Conservation (phyloP, 2,113 vertebrate species). For the Pachypanchax playfairii region DNA sequence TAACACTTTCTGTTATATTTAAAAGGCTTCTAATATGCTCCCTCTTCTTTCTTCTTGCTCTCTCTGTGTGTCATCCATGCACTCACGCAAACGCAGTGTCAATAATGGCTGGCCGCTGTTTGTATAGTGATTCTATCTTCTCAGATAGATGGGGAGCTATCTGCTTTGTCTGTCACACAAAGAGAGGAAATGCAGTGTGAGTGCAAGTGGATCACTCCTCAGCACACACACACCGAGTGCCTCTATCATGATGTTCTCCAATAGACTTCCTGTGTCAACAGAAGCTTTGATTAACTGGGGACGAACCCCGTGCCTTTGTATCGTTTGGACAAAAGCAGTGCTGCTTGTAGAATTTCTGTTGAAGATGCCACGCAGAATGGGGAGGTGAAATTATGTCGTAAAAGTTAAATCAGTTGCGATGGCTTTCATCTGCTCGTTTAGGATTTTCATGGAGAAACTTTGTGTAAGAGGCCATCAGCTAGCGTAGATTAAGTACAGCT, state of each 20-base stretch:
- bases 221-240: slow-evolving; percentile 12
- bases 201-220: slow-evolving; percentile 38
- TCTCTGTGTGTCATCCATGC: slow-evolving; percentile 20
- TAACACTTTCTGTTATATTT: slow-evolving; percentile 4
- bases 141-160: slow-evolving; percentile 46
- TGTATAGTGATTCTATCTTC: slow-evolving; percentile 66
- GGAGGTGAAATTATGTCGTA: slow-evolving; percentile 18
- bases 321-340: slow-evolving; percentile 24
- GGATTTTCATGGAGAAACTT: slow-evolving; percentile 14
- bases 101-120: slow-evolving; percentile 57
- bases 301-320: slow-evolving; percentile 32
- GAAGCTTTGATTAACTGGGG: slow-evolving; percentile 57
- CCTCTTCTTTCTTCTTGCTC: slow-evolving; percentile 3
- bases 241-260: slow-evolving; percentile 42
- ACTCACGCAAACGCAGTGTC: slow-evolving; percentile 42
- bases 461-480: slow-evolving; percentile 25
- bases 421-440: slow-evolving; percentile 37
- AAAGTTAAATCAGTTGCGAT: slow-evolving; percentile 35
- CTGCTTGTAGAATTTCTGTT: slow-evolving; percentile 27
- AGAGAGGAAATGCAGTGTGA: slow-evolving; percentile 49
- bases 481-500: slow-evolving; percentile 53
- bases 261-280: slow-evolving; percentile 72
- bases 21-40: slow-evolving; percentile 25
- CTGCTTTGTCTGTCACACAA: slow-evolving; percentile 64
- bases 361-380: not conserved